Percentiles rank a stretch among this genome's conserved stretches.
Evolutionary conservation across 2,797 vertebrate genomes (phyloP).

Genomic region (Sphaeramia orbicularis): DNA sequence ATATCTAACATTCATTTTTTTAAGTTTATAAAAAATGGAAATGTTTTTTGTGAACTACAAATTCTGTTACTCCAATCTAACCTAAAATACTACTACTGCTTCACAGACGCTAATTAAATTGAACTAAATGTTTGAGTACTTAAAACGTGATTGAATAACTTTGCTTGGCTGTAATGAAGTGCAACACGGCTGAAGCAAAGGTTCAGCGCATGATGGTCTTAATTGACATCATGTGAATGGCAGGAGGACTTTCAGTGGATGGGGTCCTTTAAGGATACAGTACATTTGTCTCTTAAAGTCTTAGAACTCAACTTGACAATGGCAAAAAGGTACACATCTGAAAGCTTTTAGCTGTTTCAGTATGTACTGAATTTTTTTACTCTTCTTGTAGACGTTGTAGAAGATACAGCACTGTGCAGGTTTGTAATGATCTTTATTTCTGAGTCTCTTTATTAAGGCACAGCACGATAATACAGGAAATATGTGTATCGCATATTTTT

Average conservation of each 20-base stretch:
- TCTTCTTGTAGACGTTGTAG: too few relatives aligned
- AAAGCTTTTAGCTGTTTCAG: too few relatives aligned
- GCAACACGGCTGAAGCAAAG: conserved; percentile 38
- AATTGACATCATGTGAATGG: conserved; percentile 64
- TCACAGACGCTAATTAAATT: conserved; percentile 29
- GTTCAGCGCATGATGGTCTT: conserved; percentile 61
- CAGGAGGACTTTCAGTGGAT: not conserved
- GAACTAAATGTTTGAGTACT: conserved; percentile 14
- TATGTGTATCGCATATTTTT: too few relatives aligned
- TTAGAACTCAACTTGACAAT: not conserved
- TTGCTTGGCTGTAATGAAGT: conserved; percentile 60
- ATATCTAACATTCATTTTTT: too few relatives aligned
- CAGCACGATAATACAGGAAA: too few relatives aligned
- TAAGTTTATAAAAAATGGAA: not conserved
- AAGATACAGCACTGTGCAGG: too few relatives aligned
- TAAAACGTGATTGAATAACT: conserved; percentile 32
- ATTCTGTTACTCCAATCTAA: not conserved
- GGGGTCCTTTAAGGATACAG: conserved; percentile 1
- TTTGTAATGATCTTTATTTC: too few relatives aligned
- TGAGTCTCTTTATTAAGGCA: too few relatives aligned
- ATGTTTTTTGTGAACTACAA: conserved; percentile 2
- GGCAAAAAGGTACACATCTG: too few relatives aligned
- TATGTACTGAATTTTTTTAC: too few relatives aligned
- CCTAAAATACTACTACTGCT: not conserved
- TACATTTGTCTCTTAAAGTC: not conserved